A percentile compares a stretch with the other conserved stretches of the same genome.
Conservation (phyloP, 2,888 invertebrate genomes). For the Acleris sparsana region DNA sequence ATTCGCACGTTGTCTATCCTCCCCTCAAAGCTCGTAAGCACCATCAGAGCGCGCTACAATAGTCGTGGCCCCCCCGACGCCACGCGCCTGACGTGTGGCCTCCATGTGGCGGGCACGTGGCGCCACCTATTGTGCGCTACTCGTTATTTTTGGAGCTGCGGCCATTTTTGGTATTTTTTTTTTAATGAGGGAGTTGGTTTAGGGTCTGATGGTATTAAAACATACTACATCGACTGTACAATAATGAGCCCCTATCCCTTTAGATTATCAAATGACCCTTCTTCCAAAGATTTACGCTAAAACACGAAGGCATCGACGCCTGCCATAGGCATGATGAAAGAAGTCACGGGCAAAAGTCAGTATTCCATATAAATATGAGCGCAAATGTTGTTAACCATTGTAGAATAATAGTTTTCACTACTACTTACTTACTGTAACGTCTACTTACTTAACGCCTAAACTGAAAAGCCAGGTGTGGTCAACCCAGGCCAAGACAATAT, state of each 20-base stretch:
- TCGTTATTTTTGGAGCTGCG: conserved; percentile 55
- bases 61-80: conserved; percentile 49
- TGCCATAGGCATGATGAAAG: too few relatives aligned
- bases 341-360: too few relatives aligned
- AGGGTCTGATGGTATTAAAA: background rate
- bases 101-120: conserved; percentile 59
- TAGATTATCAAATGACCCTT: too few relatives aligned
- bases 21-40: background rate
- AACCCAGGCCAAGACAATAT: conserved; percentile 37
- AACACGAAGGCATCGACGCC: too few relatives aligned
- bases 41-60: conserved; percentile 38
- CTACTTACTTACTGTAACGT: background rate
- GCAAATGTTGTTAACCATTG: too few relatives aligned
- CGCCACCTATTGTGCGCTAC: conserved; percentile 65
- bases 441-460: background rate
- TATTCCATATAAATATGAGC: too few relatives aligned
- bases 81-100: conserved; percentile 59
- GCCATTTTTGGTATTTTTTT: conserved; percentile 20
- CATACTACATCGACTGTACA: background rate
- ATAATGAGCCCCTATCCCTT: background rate
- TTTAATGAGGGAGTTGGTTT: conserved; percentile 1
- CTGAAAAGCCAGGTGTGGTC: conserved; percentile 28
- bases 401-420: background rate
- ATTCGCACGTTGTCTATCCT: conserved; percentile 24
- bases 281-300: too few relatives aligned